Evolutionary conservation across 2,888 invertebrate species (phyloP).

Genomic region (Exocentrus adspersus): DNA sequence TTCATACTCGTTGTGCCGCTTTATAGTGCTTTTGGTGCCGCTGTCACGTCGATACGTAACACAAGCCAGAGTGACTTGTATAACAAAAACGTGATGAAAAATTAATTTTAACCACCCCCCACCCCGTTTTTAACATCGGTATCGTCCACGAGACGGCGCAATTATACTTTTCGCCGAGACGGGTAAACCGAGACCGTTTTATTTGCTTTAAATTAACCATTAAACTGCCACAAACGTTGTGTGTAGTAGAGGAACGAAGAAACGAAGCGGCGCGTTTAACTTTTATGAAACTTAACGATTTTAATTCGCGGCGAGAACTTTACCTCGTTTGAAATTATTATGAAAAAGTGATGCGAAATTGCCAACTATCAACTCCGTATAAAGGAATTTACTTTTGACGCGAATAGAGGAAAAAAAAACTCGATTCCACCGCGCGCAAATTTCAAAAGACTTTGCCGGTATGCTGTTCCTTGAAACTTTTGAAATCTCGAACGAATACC

Average conservation of each 20-base stretch:
- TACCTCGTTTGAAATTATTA: not conserved
- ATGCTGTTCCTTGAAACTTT: not conserved
- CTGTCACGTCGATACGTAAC: no score
- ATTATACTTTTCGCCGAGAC: no score
- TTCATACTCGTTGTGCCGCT: no score
- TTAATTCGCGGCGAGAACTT: not conserved
- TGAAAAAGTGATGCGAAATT: not conserved
- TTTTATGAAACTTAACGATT: not conserved
- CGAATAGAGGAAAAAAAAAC: not conserved
- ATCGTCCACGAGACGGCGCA: no score
- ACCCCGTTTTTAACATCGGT: no score
- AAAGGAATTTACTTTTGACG: not conserved
- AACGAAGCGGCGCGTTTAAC: not conserved
- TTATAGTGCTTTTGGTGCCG: no score
- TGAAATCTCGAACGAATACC: not conserved
- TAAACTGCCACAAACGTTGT: not conserved
- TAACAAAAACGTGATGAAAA: no score
- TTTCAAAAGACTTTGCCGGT: not conserved
- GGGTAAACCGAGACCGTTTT: no score
- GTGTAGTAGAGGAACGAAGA: not conserved
- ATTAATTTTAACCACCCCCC: no score
- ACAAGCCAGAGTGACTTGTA: no score
- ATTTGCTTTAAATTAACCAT: not conserved
- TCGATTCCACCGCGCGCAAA: not conserved
- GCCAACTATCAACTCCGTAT: not conserved